Base-by-base conservation (phyloP, 2,113 vertebrate species). In the Pachycephala philippinensis region DNA sequence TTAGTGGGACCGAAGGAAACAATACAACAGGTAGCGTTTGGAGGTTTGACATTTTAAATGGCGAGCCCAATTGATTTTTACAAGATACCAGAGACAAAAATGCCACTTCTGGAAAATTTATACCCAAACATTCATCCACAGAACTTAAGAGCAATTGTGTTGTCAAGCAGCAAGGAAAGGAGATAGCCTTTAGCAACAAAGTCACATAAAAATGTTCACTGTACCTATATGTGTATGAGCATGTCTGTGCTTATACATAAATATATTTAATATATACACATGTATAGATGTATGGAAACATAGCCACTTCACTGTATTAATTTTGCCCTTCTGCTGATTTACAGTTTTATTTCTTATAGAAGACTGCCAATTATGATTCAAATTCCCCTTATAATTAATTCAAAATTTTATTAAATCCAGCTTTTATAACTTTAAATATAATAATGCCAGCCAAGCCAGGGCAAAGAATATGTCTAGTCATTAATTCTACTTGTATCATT, bases 371-470 rank as follows among this genome's bases (percentile, higher is more conserved):
- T 97, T 96, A 97, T 91, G 94, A 97, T 89, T 94, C 97, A 98
- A 97, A 97, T 97, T 96, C 70, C 88, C 93, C 93, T 98, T 96
- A 98, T 98, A 97, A 97, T 98, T 98, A 98, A 98, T 98, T 98
- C 95, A 98, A 96, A 97, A 93, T 98, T 97, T 98, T 97, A 98
- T 98, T 98, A 98, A 98, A 97, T 96, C 91, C 94, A 97, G 96
- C 87, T 98, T 98, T 97, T 97, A 97, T 97, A 97, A 98, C 97
- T 97, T 98, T 95, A 97, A 97, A 96, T 97, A 97, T 93, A 97
- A 96, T 96, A 97, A 90, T 0, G 44, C 89, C 35, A 94, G 84
- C 95, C 93, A 44, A 97, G 92, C 89, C 91, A 89, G 96, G 93
- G 90, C 53, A 85, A 92, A 95, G 97, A 95, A 93, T 90, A 94